phyloP scores from a whole-genome alignment of 2,888 invertebrate genomes.

The Meghimatium bilineatum region DNA sequence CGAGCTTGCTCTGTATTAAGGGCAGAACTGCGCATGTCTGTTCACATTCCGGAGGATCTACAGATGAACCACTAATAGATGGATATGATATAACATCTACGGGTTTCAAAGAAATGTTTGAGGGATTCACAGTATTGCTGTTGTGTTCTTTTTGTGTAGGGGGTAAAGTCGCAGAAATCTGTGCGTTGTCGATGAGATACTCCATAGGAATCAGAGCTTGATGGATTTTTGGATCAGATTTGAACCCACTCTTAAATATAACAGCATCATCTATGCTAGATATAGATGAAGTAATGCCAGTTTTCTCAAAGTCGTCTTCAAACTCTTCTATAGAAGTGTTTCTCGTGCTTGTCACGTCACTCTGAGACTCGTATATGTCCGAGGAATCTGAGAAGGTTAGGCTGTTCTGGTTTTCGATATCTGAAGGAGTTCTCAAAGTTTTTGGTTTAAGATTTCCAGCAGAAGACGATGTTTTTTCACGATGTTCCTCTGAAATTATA shows the following conservation, averaged over 20 bases:
- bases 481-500: neutral
- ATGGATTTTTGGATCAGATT: neutral
- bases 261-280: neutral
- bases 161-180: neutral
- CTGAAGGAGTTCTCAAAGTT: conserved; percentile 40
- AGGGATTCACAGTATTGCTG: neutral
- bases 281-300: neutral
- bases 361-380: conserved; percentile 19
- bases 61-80: neutral
- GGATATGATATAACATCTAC: neutral
- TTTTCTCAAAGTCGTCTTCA: conserved; percentile 14
- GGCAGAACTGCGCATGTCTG: neutral
- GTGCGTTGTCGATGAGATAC: neutral
- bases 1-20: neutral
- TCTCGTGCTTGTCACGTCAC: neutral
- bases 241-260: neutral
- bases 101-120: neutral
- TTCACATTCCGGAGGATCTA: conserved; percentile 7
- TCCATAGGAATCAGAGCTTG: no score
- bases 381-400: conserved; percentile 22
- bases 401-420: conserved; percentile 45
- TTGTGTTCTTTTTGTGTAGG: neutral
- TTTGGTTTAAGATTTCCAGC: conserved; percentile 24
- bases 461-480: neutral
- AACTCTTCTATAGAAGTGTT: conserved; percentile 18